phyloP scores from a whole-genome alignment of 2,113 vertebrate genomes.

The Coptodon rendalli region DNA sequence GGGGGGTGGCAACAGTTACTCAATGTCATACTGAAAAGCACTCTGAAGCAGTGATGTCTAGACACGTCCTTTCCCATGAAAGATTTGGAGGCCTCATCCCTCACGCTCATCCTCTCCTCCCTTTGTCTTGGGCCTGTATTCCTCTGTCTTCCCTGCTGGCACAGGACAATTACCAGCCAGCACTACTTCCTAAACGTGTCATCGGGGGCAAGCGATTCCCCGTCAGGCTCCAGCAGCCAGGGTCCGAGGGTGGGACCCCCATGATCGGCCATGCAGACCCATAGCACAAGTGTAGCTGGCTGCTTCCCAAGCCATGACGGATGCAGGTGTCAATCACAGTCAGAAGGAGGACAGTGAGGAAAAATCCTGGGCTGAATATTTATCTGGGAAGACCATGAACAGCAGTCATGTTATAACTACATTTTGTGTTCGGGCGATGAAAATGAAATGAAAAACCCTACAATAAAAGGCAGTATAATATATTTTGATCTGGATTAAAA shows the following conservation, averaged over 20 bases:
- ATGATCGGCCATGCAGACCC: slow-evolving; percentile 56
- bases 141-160: slow-evolving; percentile 47
- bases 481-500: slow-evolving; percentile 9
- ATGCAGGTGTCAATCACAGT: slow-evolving; percentile 60
- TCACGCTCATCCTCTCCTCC: slow-evolving; percentile 39
- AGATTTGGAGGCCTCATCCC: slow-evolving; percentile 28
- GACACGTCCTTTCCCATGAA: slow-evolving; percentile 48
- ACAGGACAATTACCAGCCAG: slow-evolving; percentile 58
- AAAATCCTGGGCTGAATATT: slow-evolving; percentile 2
- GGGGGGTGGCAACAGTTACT: neutral
- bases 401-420: neutral
- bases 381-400: neutral
- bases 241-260: slow-evolving; percentile 29
- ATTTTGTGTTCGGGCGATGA: neutral
- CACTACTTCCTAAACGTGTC: slow-evolving; percentile 64
- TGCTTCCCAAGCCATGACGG: slow-evolving; percentile 29
- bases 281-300: slow-evolving; percentile 39
- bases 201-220: slow-evolving; percentile 20
- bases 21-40: slow-evolving; percentile 36
- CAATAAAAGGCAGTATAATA: neutral
- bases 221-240: slow-evolving; percentile 12
- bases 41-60: slow-evolving; percentile 61
- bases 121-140: slow-evolving; percentile 38
- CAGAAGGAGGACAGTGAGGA: neutral
- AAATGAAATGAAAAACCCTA: neutral